Percentiles rank a stretch among this genome's conserved stretches.
Conservation (phyloP, 2,113 vertebrate species). For the Lipophrys pholis region DNA sequence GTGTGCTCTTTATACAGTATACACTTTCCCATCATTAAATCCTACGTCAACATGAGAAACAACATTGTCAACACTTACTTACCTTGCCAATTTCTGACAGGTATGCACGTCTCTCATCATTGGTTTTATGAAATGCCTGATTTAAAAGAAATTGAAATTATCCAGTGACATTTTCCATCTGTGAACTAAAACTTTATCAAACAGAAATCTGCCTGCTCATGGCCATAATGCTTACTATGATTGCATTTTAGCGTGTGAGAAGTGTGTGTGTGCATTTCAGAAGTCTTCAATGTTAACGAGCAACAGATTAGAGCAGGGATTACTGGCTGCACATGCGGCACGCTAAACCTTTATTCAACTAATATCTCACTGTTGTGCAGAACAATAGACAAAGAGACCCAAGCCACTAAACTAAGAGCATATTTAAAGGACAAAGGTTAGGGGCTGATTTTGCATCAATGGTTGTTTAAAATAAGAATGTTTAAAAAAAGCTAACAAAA, state of each 20-base stretch:
- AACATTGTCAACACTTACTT: slow-evolving; percentile 61
- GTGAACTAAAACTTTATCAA: not conserved
- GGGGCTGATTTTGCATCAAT: not conserved
- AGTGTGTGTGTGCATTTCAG: slow-evolving; percentile 23
- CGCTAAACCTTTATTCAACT: slow-evolving; percentile 41
- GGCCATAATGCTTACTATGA: not conserved
- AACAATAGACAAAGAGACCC: slow-evolving; percentile 73
- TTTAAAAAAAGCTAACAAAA: no score
- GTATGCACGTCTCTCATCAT: slow-evolving; percentile 82
- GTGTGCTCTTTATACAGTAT: not conserved
- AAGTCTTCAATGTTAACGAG: slow-evolving; percentile 47
- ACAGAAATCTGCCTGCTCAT: slow-evolving; percentile 23
- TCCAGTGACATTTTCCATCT: slow-evolving; percentile 6
- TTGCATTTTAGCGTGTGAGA: no score
- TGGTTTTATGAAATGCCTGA: slow-evolving; percentile 89
- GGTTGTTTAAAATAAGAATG: slow-evolving; percentile 4
- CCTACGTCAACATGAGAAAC: no score
- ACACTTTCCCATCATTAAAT: no score
- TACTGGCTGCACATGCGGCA: slow-evolving; percentile 42
- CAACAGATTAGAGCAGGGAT: slow-evolving; percentile 62
- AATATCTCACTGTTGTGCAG: slow-evolving; percentile 49
- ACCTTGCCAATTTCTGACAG: slow-evolving; percentile 89
- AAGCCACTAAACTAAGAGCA: slow-evolving; percentile 14
- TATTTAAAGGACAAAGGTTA: slow-evolving; percentile 15
- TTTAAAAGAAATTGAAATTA: slow-evolving; percentile 28